phyloP scores from a whole-genome alignment of 1,140 invertebrate genomes.

The Lepidostoma basale region DNA sequence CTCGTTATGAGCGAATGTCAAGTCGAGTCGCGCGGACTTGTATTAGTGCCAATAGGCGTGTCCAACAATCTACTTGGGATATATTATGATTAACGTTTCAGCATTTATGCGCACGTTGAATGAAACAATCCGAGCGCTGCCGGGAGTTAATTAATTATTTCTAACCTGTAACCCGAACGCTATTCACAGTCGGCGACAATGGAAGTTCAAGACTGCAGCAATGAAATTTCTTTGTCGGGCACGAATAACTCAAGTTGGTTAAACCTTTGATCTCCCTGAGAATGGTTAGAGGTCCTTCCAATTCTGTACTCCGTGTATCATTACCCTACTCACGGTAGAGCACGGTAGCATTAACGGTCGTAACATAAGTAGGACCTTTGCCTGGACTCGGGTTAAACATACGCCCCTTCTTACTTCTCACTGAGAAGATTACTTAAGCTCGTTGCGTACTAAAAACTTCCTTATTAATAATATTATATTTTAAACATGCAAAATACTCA shows the following conservation, averaged over 20 bases:
- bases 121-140: not conserved
- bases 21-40: constrained; percentile 20
- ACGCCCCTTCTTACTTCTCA: not conserved
- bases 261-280: constrained; percentile 25
- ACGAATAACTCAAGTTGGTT: not conserved
- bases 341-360: not conserved
- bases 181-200: constrained; percentile 9
- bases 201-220: constrained; percentile 19
- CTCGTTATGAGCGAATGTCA: constrained; percentile 24
- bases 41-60: constrained; percentile 14
- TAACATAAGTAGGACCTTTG: not conserved
- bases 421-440: not conserved
- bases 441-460: constrained; percentile 26
- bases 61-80: not conserved
- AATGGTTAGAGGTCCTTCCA: constrained; percentile 23
- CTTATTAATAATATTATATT: constrained; percentile 14
- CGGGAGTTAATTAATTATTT: constrained; percentile 6
- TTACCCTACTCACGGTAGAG: constrained; percentile 8
- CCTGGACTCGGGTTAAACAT: not conserved
- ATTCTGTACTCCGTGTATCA: constrained; percentile 5
- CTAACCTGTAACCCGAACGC: not conserved
- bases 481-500: constrained; percentile 24
- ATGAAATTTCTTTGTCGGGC: constrained; percentile 17
- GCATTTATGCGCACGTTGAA: constrained; percentile 1
- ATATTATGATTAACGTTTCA: not conserved